These are phyloP conservation scores for Pherbina coryleti DNA, from an alignment of 2,888 invertebrate species.

Conservation along the genomic window DNA sequence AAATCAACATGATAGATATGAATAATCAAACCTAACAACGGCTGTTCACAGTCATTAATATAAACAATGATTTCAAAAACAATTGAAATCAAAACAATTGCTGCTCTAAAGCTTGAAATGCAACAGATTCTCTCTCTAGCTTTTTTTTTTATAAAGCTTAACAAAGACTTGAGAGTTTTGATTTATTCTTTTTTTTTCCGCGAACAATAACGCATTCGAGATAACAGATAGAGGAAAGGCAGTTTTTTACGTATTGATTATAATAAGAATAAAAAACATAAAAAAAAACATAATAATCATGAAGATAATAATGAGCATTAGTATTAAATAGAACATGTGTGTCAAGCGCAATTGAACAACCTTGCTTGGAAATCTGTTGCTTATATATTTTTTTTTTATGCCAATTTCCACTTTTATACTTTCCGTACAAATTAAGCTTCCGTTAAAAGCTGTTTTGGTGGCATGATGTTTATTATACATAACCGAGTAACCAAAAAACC, in stretches of 20 bases:
- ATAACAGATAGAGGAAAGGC: background rate
- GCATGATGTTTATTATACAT: too few relatives aligned
- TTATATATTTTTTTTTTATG: too few relatives aligned
- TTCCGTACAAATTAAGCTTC: too few relatives aligned
- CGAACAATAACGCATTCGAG: background rate
- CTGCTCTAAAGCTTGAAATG: too few relatives aligned
- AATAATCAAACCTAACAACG: background rate
- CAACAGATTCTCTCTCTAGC: background rate
- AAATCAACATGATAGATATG: constrained; percentile 4
- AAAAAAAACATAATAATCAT: background rate
- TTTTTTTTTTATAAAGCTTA: background rate
- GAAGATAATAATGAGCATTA: background rate
- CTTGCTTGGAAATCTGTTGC: constrained; percentile 24
- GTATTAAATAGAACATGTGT: constrained; percentile 5
- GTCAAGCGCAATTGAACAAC: constrained; percentile 35
- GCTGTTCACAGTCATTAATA: background rate
- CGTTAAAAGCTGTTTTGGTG: too few relatives aligned
- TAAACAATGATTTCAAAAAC: background rate
- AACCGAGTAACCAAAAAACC: too few relatives aligned
- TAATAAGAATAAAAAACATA: background rate
- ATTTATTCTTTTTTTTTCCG: background rate
- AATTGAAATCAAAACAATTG: background rate
- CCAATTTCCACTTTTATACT: too few relatives aligned
- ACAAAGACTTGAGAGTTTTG: background rate
- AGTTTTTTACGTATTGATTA: background rate